Percentiles rank a stretch among this genome's conserved stretches.
Evolutionary conservation across 2,113 vertebrate species (phyloP).

Genomic region (Sinocyclocheilus maitianheensis): DNA sequence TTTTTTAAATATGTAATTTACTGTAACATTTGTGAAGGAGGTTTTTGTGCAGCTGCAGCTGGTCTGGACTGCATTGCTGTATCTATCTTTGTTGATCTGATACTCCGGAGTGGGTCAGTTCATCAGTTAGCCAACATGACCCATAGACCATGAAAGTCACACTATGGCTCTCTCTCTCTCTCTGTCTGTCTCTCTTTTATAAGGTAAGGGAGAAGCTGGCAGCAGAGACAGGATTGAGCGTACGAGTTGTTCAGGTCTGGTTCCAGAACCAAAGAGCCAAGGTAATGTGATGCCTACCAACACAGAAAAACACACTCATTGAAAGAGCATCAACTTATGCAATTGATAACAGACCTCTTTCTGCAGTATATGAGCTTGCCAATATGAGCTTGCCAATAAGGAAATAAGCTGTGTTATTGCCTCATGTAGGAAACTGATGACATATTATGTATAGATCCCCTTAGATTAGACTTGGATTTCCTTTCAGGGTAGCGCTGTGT

Average conservation of each 20-base stretch:
- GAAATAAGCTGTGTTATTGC: slow-evolving; percentile 73
- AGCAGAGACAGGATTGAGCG: slow-evolving; percentile 94
- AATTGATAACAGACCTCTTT: slow-evolving; percentile 60
- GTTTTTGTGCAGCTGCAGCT: slow-evolving; percentile 8
- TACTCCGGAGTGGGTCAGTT: slow-evolving; percentile 40
- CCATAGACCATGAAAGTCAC: slow-evolving; percentile 55
- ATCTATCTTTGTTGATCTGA: slow-evolving; percentile 50
- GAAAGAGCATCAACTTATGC: slow-evolving; percentile 34
- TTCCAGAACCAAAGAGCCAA: slow-evolving; percentile 99
- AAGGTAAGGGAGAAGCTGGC: slow-evolving; percentile 97
- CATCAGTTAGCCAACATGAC: slow-evolving; percentile 47
- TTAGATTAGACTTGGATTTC: slow-evolving; percentile 71
- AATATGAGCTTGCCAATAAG: slow-evolving; percentile 61
- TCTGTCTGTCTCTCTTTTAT: slow-evolving; percentile 52
- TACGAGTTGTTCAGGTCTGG: slow-evolving; percentile 98
- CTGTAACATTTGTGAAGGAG: neutral
- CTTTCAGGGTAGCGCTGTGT: slow-evolving; percentile 63
- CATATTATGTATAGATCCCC: slow-evolving; percentile 68
- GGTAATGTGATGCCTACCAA: slow-evolving; percentile 73
- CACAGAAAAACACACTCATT: slow-evolving; percentile 41
- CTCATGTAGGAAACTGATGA: slow-evolving; percentile 77
- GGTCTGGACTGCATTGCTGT: neutral
- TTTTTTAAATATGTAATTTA: neutral
- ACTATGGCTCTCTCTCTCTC: neutral
- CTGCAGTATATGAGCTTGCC: slow-evolving; percentile 57